Conservation (phyloP, 2,113 vertebrate genomes). For the Platichthys flesus region DNA sequence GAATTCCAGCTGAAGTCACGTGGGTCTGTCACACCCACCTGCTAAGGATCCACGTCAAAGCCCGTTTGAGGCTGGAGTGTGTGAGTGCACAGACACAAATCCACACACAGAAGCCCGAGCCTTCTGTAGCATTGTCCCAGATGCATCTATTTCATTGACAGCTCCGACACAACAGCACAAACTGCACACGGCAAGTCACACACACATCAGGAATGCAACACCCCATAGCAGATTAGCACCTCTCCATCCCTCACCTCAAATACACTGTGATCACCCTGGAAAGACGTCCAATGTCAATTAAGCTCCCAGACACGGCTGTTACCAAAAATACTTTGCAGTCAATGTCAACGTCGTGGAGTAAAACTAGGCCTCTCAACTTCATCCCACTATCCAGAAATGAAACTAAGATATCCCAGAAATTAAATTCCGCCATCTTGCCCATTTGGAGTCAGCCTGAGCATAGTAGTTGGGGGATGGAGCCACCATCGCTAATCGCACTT, state of each 20-base stretch:
- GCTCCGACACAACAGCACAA: neutral
- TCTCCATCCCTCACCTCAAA: conserved; percentile 35
- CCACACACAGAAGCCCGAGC: conserved; percentile 1
- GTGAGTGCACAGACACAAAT: conserved; percentile 7
- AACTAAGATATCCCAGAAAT: too few relatives aligned
- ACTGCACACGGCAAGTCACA: conserved; percentile 20
- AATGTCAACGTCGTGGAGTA: too few relatives aligned
- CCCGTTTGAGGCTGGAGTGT: neutral
- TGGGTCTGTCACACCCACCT: conserved; percentile 69
- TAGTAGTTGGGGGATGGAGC: too few relatives aligned
- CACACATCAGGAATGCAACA: conserved; percentile 41
- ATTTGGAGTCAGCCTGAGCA: too few relatives aligned
- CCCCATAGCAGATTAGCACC: conserved; percentile 17
- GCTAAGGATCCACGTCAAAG: conserved; percentile 47
- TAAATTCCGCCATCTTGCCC: too few relatives aligned
- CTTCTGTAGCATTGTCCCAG: neutral
- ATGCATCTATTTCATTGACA: neutral
- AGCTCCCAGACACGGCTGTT: conserved; percentile 1
- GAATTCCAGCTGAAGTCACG: conserved; percentile 68
- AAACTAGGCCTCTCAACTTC: too few relatives aligned
- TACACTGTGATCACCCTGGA: conserved; percentile 11
- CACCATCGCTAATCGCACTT: too few relatives aligned
- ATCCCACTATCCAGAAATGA: too few relatives aligned
- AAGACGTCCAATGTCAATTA: conserved; percentile 23
- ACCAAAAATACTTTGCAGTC: too few relatives aligned